Base-by-base conservation (phyloP, 2,888 invertebrate species). In the Euclidia mi region DNA sequence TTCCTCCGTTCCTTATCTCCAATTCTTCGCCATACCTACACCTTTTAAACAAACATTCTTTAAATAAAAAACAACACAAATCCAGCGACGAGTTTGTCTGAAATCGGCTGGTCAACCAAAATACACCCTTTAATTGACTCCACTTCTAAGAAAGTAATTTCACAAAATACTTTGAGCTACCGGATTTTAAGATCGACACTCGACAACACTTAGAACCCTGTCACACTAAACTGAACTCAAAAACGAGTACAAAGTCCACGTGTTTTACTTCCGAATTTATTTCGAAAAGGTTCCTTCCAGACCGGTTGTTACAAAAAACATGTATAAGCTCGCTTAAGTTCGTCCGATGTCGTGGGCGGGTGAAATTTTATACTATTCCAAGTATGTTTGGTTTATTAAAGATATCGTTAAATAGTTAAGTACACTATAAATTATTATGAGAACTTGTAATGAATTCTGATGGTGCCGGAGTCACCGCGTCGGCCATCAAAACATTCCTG, bases 101-200 rank as follows among this genome's bases (percentile, higher is more conserved):
- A 71, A 73, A 73, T 62, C 72, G 66, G 65, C 65, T 58, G 45
- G 55, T 35, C 62, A 46, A 50, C 64, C 67, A 67, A 68, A 71
- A 71, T 63, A 66, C 65, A 53, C 66, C 71, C 83, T 84, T 92
- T 94, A 94, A 94, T 93, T 93, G 91, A 89, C 85, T 88, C 85
- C 89, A 85, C 91, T 95, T 94, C 94, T 92, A 86, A 90, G 94
- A 94, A 94, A 85, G 90, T 92, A 94, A 94, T 95, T 94, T 94
- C 94, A 94, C 95, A 93, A 95, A 95, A 94, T 94, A 91, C 91
- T 92, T 90, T 88, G 78, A 80, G 94, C 94, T 94, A 94, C 94
- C 86, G 94, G 90, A 91, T 85, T 93, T 89, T 79, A 65, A 88
- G 88, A 91, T 89, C 88, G 81, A 86, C 88, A 84, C 85, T 79